These are phyloP conservation scores for Perca flavescens DNA, from an alignment of 2,113 vertebrate genomes.

Conservation along the genomic window DNA sequence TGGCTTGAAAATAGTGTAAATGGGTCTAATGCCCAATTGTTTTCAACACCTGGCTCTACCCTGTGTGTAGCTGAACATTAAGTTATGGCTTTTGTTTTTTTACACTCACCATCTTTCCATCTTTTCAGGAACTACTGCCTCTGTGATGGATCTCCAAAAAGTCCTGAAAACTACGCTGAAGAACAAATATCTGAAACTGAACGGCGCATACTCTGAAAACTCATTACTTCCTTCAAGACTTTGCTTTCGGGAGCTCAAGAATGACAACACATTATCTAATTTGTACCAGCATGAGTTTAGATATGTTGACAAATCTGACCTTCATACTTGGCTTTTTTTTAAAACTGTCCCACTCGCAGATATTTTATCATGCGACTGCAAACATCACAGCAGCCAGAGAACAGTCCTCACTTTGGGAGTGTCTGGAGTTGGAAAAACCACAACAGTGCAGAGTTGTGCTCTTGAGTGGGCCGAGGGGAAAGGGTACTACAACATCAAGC, in stretches of 20 bases:
- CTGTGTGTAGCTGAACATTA: too few relatives aligned
- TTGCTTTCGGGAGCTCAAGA: neutral
- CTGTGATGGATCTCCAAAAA: constrained; percentile 34
- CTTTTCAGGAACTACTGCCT: constrained; percentile 31
- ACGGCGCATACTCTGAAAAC: fast-evolving
- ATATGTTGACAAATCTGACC: constrained; percentile 28
- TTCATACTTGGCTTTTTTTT: neutral
- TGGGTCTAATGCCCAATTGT: too few relatives aligned
- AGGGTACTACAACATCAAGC: constrained; percentile 11
- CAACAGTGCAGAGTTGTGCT: constrained; percentile 46
- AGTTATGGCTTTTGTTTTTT: neutral
- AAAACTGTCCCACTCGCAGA: neutral
- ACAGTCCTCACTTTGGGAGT: constrained; percentile 55
- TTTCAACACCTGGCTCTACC: too few relatives aligned
- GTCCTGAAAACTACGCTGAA: constrained; percentile 31
- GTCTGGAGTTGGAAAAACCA: constrained; percentile 65
- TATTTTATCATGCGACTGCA: constrained; percentile 32
- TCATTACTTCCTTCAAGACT: constrained; percentile 20
- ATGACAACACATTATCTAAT: fast-evolving
- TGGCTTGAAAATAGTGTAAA: too few relatives aligned
- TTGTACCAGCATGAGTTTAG: constrained; percentile 35
- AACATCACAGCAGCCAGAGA: constrained; percentile 3
- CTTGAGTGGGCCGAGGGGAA: constrained; percentile 60
- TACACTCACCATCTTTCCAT: neutral
- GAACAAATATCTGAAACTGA: constrained; percentile 54